Evolutionary conservation across 2,888 invertebrate genomes (phyloP), one percentile per base, ranked within the genome.

Genomic region (Hirtodrosophila duncani): DNA sequence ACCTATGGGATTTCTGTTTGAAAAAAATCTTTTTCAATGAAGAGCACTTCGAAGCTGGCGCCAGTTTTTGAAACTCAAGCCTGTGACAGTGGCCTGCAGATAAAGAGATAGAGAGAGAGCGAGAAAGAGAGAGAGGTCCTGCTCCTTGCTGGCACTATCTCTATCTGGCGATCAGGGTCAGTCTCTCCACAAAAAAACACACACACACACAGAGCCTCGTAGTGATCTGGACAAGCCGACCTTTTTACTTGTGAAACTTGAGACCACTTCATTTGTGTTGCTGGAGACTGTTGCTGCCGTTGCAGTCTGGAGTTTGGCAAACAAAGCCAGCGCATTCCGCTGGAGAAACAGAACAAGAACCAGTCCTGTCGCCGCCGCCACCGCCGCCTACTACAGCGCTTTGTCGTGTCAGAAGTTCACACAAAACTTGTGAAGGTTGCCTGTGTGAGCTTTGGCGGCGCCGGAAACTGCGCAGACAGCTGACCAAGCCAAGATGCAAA

Each of bases 351-450:
- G 7, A 7, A 48, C 21, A 36, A 23, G 29, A 29, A 37, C n/a
- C 30, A 30, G 50, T 39, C 52, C 26, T 24, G 42, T 10, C 24
- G 14, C 17, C 10, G 20, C 23, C 16, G 29, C 26, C 31, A 5
- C 20, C 3, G 3, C 20, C 20, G 3, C 20, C 3, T 20, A 3
- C 20, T 20, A 3, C 6, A 5, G 4, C 4, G 3, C 20, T 4
- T 24, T n/a, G n/a, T n/a, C 72, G 68, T 77, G 77, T 71, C 72
- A 67, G 68, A 49, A 71, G 56, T 71, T 71, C 77, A 77, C 68
- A 69, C 68, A 77, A 71, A 71, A 67, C 72, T 69, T 77, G 68
- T 69, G 68, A 69, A 69, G 13, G 14, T 17, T 16, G 24, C 9
- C 24, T 30, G 16, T 29, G 11, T 27, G 9, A 27, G 13, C 37